Base-by-base conservation (phyloP, 2,888 invertebrate species). In the Limnephilus auricula region DNA sequence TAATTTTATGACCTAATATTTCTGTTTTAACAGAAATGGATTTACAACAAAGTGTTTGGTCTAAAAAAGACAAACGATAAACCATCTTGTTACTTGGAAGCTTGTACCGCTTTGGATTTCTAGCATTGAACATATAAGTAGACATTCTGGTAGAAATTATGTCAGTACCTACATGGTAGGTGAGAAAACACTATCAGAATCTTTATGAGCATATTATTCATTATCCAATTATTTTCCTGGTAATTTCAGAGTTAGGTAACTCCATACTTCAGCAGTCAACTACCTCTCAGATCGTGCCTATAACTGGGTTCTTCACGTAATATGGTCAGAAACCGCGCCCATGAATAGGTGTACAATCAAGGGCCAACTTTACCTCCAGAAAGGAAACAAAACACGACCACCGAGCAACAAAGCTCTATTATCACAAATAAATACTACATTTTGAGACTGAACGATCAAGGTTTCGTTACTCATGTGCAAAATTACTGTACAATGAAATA, bases 311-410 rank as follows among this genome's bases (percentile, higher is more conserved):
- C 65, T 65, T 31, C 87, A 87, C 87, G 87, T 88, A 88, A 78
- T 34, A 78, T 88, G 87, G 87, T 88, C 87, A 88, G 34, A 79
- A 65, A 78, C 87, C 87, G 79, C 87, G 34, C 87, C 87, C 78
- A 65, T 40, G 30, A 45, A 34, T 30, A 78, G 78, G 34, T 88
- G 87, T 65, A 34, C 79, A 78, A 88, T 78, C 50, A 87, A 87
- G 65, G 87, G 87, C 87, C 65, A 34, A 65, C 25, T 84, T 25
- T 37, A 37, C 37, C n/a, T n/a, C 31, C 30, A 80, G 18, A 30
- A 31, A 34, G 15, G 18, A 34, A 32, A 83, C 13, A 83, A 82
- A 83, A 83, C 83, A 83, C 83, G 0, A 80, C 83, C n/a, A 34
- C 32, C 83, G 12, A 37, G 25, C 25, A 83, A 32, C 34, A 31